A percentile compares a stretch with the other conserved stretches of the same genome.
Conservation (phyloP, 2,113 vertebrate species). For the Neodon shergylaensis region DNA sequence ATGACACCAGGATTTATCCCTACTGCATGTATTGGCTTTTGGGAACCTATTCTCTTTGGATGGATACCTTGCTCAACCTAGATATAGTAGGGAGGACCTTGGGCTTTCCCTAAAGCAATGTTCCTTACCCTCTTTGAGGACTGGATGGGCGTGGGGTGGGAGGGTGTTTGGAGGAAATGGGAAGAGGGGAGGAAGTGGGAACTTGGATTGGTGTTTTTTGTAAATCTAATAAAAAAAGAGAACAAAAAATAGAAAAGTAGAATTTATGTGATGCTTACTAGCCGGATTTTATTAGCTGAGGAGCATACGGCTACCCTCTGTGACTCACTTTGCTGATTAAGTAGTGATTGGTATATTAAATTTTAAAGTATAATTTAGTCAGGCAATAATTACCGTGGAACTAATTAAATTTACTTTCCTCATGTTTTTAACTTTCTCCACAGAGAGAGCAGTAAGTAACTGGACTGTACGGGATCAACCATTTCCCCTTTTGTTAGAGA, state of each 20-base stretch:
- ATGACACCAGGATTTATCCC: too few relatives aligned
- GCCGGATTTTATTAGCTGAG: background rate
- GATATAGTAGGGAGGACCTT: too few relatives aligned
- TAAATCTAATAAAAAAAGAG: too few relatives aligned
- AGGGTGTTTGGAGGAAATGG: too few relatives aligned
- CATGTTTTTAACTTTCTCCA: constrained; percentile 29
- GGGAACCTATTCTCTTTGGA: too few relatives aligned
- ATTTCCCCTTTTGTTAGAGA: constrained; percentile 7
- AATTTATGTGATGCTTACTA: background rate
- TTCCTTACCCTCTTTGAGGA: too few relatives aligned
- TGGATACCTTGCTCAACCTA: too few relatives aligned
- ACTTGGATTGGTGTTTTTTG: too few relatives aligned
- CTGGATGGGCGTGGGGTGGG: too few relatives aligned
- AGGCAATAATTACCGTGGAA: constrained; percentile 62
- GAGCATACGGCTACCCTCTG: background rate
- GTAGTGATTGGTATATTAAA: constrained; percentile 66
- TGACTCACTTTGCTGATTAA: constrained; percentile 49
- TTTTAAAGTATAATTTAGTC: constrained; percentile 71
- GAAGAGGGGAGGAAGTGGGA: too few relatives aligned
- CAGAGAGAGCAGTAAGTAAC: constrained; percentile 28
- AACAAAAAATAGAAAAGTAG: background rate
- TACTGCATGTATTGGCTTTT: too few relatives aligned
- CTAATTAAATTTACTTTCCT: constrained; percentile 67
- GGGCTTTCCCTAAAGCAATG: too few relatives aligned
- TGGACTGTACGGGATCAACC: background rate